These are phyloP conservation scores for Numida meleagris DNA, from an alignment of 2,113 vertebrate genomes.

Conservation along the genomic window DNA sequence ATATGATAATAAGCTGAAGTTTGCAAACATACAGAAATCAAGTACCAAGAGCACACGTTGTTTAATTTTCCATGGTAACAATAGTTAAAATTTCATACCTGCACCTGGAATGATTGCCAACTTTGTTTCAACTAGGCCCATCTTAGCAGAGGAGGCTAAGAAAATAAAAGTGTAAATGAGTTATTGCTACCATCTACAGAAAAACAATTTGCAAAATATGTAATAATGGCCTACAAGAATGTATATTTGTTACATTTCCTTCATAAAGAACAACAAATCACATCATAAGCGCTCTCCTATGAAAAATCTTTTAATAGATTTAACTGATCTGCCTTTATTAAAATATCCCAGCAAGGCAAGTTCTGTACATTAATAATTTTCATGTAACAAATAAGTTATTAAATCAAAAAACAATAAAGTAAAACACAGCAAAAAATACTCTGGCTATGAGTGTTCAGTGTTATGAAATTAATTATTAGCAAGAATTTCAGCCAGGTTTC, in stretches of 20 bases:
- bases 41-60: neutral
- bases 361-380: neutral
- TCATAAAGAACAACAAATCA: neutral
- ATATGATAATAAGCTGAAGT: neutral
- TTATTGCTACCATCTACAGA: neutral
- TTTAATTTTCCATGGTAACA: neutral
- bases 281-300: neutral
- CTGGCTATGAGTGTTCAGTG: neutral
- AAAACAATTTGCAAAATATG: neutral
- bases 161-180: conserved; percentile 16
- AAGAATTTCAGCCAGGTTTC: neutral
- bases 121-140: conserved; percentile 96
- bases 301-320: neutral
- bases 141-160: conserved; percentile 90
- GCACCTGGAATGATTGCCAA: conserved; percentile 94
- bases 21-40: neutral
- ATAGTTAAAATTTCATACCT: conserved; percentile 80
- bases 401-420: neutral
- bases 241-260: neutral
- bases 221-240: neutral
- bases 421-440: neutral
- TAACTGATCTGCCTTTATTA: neutral
- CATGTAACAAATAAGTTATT: neutral
- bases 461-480: neutral
- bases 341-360: neutral